Percentiles rank a stretch among this genome's conserved stretches.
Evolutionary conservation across 2,888 invertebrate genomes (phyloP).

Genomic region (Acheta domesticus): DNA sequence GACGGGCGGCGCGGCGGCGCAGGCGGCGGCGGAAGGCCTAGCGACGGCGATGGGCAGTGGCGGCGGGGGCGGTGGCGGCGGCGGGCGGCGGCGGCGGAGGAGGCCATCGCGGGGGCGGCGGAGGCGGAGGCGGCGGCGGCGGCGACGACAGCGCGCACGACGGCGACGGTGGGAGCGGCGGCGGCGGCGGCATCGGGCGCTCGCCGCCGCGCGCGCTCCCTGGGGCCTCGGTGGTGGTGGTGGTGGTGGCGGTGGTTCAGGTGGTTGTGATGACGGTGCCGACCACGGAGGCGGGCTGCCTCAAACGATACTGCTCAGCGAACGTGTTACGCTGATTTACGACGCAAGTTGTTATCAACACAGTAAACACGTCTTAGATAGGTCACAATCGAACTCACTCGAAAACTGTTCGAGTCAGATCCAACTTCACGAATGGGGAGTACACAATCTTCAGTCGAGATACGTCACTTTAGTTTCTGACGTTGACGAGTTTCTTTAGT

Average conservation of each 20-base stretch:
- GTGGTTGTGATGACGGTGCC: conserved; percentile 47
- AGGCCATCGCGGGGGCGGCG: background rate
- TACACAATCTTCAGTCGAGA: too few relatives aligned
- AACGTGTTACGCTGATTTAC: too few relatives aligned
- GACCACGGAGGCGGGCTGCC: conserved; percentile 44
- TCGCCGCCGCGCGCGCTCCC: background rate
- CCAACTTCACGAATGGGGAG: too few relatives aligned
- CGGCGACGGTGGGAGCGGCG: background rate
- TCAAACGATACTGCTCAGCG: too few relatives aligned
- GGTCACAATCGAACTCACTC: too few relatives aligned
- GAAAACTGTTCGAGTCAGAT: too few relatives aligned
- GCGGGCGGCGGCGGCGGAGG: conserved; percentile 43
- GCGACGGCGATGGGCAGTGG: conserved; percentile 40
- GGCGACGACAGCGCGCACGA: background rate
- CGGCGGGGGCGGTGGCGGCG: conserved; percentile 41
- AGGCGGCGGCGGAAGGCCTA: background rate
- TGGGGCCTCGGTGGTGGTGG: conserved; percentile 42
- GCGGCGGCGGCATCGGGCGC: background rate
- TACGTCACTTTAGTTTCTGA: too few relatives aligned
- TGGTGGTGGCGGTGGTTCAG: conserved; percentile 46
- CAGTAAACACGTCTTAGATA: too few relatives aligned
- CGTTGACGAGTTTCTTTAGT: too few relatives aligned
- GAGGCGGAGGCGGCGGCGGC: background rate
- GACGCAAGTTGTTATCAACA: too few relatives aligned
- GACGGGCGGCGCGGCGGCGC: background rate